Evolutionary conservation across 2,888 invertebrate species (phyloP).

Genomic region (Aphidius colemani): DNA sequence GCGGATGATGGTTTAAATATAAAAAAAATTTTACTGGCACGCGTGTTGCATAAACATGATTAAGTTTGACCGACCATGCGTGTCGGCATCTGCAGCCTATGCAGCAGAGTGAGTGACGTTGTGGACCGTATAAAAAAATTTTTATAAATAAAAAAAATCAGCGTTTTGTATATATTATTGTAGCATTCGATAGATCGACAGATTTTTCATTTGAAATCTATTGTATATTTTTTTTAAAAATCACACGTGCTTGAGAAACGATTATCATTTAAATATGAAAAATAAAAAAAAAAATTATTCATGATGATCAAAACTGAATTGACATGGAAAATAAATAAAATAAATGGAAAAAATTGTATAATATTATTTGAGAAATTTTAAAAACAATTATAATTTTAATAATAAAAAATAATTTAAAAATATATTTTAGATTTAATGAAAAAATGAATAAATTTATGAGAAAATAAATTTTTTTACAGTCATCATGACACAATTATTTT

Average conservation of each 20-base stretch:
- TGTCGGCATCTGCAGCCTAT: conserved; percentile 49
- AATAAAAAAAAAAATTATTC: neutral
- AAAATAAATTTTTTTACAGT: too few species aligned
- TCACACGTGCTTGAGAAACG: conserved; percentile 14
- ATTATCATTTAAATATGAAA: conserved; percentile 11
- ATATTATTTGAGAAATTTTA: too few species aligned
- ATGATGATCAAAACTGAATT: too few species aligned
- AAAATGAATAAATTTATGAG: too few species aligned
- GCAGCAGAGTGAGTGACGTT: conserved; percentile 14
- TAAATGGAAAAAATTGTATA: too few species aligned
- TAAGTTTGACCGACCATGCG: conserved; percentile 50
- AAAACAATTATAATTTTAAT: too few species aligned
- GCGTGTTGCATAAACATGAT: conserved; percentile 53
- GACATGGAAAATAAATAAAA: too few species aligned
- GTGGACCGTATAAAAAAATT: conserved; percentile 10
- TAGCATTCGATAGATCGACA: conserved; percentile 9
- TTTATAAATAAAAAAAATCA: conserved; percentile 13
- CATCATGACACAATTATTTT: neutral
- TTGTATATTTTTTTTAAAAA: conserved; percentile 12
- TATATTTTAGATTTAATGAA: too few species aligned
- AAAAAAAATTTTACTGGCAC: conserved; percentile 32
- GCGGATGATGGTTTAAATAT: conserved; percentile 1
- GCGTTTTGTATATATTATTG: conserved; percentile 8
- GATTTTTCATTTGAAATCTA: neutral
- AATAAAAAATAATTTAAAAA: too few species aligned